Percentiles rank a stretch among this genome's conserved stretches.
These are phyloP conservation scores for Caenorhabditis angaria DNA, from an alignment of 2,888 invertebrate genomes.

Conservation along the genomic window DNA sequence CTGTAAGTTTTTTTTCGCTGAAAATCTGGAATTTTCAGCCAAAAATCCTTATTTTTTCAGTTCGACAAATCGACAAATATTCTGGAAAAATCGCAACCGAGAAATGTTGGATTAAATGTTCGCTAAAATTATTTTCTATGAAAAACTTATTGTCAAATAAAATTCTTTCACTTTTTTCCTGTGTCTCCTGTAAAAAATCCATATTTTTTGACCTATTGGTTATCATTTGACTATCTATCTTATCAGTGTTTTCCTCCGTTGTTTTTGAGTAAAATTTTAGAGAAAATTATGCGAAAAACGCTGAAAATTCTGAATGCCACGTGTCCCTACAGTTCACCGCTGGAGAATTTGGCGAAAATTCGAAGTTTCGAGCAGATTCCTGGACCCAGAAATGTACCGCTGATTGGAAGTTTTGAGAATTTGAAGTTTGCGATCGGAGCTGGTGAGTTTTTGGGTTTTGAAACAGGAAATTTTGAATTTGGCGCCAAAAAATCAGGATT, in stretches of 20 bases:
- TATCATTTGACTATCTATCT: background rate
- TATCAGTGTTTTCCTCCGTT: background rate
- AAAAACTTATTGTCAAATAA: slow-evolving; percentile 12
- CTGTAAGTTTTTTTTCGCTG: slow-evolving; percentile 3
- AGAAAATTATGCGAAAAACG: background rate
- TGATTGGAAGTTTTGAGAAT: slow-evolving; percentile 42
- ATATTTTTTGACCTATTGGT: slow-evolving; percentile 8
- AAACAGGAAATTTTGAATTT: background rate
- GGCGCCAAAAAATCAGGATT: no score
- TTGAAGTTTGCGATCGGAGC: slow-evolving; percentile 28
- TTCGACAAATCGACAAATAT: slow-evolving; percentile 42
- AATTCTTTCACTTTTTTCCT: background rate
- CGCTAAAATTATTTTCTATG: slow-evolving; percentile 19
- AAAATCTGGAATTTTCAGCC: background rate
- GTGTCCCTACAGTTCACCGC: no score
- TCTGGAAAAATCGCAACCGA: slow-evolving; percentile 30
- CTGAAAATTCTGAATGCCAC: background rate
- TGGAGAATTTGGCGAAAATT: no score
- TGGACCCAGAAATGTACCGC: slow-evolving; percentile 39
- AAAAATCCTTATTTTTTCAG: slow-evolving; percentile 13
- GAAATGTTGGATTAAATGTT: slow-evolving; percentile 37
- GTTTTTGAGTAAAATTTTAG: no score
- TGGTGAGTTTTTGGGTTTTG: slow-evolving; percentile 7
- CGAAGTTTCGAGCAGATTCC: slow-evolving; percentile 44
- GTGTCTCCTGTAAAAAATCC: no score